These are phyloP conservation scores for Muscicapa comitata DNA, from an alignment of 2,797 vertebrate species.

Conservation along the genomic window DNA sequence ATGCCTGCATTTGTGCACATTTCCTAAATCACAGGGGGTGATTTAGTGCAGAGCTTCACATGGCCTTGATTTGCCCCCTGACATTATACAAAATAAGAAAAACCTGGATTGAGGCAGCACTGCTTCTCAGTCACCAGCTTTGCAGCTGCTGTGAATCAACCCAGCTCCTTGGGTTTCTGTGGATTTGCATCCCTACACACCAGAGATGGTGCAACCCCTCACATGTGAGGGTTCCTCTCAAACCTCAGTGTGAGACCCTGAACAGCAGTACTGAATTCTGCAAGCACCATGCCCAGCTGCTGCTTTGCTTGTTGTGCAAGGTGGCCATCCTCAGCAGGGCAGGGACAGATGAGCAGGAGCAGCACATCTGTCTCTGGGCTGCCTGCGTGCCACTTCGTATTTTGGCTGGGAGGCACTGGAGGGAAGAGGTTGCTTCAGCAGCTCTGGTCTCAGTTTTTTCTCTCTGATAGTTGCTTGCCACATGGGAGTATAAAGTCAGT, in stretches of 20 bases:
- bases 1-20: rapidly evolving
- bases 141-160: background rate
- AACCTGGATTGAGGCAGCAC: background rate
- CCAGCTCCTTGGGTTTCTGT: background rate
- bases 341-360: background rate
- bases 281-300: background rate
- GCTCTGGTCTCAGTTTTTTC: background rate
- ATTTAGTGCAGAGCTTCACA: background rate
- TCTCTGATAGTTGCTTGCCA: background rate
- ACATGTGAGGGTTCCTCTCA: background rate
- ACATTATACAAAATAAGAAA: background rate
- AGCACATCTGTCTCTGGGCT: background rate
- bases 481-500: background rate
- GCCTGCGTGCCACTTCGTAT: rapidly evolving
- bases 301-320: background rate
- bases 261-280: background rate
- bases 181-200: background rate
- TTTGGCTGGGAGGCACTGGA: background rate
- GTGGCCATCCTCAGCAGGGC: background rate
- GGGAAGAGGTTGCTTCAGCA: background rate
- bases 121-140: background rate
- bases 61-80: background rate
- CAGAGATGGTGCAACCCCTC: background rate
- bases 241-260: background rate
- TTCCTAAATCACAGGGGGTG: background rate